phyloP scores from a whole-genome alignment of 2,113 vertebrate species.

The Dryoscopus gambensis region DNA sequence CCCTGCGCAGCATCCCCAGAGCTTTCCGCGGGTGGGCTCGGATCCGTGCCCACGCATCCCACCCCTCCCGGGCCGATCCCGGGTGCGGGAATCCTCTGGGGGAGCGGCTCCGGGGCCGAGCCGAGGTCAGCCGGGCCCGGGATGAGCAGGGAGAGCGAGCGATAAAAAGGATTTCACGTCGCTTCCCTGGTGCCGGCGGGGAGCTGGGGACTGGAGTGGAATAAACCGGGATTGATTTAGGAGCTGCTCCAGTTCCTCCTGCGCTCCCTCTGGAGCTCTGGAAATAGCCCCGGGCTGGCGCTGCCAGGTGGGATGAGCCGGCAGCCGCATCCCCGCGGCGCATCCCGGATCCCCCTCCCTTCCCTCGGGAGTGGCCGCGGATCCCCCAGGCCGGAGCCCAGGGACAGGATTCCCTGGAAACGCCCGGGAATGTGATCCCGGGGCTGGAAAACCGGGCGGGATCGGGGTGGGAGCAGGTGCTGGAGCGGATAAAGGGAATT shows the following conservation, averaged over 20 bases:
- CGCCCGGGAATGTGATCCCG: neutral
- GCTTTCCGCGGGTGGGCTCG: neutral
- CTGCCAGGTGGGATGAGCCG: neutral
- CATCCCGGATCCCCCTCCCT: neutral
- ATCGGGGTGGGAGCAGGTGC: neutral
- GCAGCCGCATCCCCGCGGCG: neutral
- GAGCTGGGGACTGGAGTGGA: neutral
- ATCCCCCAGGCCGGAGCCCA: neutral
- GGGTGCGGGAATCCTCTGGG: neutral
- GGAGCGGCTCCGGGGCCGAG: neutral
- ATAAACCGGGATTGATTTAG: neutral
- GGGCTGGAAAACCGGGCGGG: neutral
- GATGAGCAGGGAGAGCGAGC: neutral
- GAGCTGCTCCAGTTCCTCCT: neutral
- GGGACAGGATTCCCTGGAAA: neutral
- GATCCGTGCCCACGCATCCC: neutral
- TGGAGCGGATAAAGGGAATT: rapidly evolving
- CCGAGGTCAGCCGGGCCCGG: neutral
- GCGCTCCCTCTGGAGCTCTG: neutral
- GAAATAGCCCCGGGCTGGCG: neutral
- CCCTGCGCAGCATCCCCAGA: neutral
- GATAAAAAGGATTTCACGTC: neutral
- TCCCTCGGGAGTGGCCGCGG: rapidly evolving
- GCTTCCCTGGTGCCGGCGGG: neutral
- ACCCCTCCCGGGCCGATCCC: neutral